phyloP scores from a whole-genome alignment of 2,113 vertebrate species.

The Macroglossus sobrinus region DNA sequence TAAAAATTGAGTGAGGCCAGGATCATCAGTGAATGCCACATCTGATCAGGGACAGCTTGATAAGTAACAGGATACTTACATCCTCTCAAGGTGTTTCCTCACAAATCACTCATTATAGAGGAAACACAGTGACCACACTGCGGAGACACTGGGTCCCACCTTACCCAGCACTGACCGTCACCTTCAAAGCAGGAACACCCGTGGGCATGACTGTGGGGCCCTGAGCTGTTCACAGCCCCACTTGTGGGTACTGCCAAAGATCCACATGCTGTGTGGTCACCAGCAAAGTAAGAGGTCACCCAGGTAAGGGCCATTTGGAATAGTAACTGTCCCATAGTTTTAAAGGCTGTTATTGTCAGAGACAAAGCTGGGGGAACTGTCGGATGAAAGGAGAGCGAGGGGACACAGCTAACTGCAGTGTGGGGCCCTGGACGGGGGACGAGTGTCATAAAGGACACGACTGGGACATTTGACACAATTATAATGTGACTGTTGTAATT shows the following conservation, averaged over 20 bases:
- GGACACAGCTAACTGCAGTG: not conserved
- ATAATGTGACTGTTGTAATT: not conserved
- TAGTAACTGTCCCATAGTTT: not conserved
- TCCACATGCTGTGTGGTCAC: rapidly evolving
- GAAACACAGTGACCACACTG: not conserved
- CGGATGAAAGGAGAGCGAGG: not conserved
- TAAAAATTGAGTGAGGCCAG: not conserved
- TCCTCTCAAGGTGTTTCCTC: not conserved
- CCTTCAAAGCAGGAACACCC: not conserved
- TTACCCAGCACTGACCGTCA: rapidly evolving
- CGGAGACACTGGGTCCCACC: not conserved
- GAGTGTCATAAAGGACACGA: not conserved
- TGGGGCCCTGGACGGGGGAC: not conserved
- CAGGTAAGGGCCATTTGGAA: not conserved
- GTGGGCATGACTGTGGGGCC: not conserved
- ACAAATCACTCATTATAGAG: not conserved
- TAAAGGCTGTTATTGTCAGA: not conserved
- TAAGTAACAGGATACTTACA: not conserved
- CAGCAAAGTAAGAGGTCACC: not conserved
- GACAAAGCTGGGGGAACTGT: not conserved
- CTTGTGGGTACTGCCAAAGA: not conserved
- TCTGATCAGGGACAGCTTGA: not conserved
- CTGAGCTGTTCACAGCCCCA: not conserved
- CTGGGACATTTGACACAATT: not conserved
- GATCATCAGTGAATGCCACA: not conserved